Evolutionary conservation across 2,797 vertebrate species (phyloP).

Genomic region (Hirundo rustica): DNA sequence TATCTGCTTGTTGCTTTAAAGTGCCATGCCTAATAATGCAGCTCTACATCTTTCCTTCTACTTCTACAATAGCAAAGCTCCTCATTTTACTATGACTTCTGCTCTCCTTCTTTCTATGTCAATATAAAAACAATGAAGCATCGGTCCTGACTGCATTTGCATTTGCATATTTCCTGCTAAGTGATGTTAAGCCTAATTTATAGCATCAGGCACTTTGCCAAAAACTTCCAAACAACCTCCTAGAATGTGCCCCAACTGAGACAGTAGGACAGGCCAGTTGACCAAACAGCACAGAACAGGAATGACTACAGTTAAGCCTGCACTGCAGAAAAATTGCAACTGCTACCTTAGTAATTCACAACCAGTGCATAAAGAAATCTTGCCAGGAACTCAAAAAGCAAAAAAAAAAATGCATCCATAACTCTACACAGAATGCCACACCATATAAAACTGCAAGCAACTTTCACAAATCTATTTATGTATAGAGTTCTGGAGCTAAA

Average conservation of each 20-base stretch:
- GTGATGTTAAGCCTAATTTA: not conserved
- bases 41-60: not conserved
- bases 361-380: not conserved
- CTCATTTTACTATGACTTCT: not conserved
- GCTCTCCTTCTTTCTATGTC: not conserved
- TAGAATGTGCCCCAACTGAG: not conserved
- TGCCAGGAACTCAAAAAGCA: not conserved
- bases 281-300: not conserved
- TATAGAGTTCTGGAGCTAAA: not conserved
- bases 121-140: not conserved
- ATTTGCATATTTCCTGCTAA: not conserved
- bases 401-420: not conserved
- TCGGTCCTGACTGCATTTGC: not conserved
- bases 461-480: not conserved
- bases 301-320: not conserved
- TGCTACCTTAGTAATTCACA: not conserved
- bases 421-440: not conserved
- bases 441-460: not conserved
- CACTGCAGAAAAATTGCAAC: not conserved
- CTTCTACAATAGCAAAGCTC: not conserved
- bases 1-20: not conserved
- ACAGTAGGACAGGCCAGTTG: not conserved
- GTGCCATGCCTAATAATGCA: not conserved
- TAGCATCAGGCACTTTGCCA: not conserved
- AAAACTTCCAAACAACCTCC: not conserved